Evolutionary conservation across 2,113 vertebrate species (phyloP), one percentile per base, ranked within the genome.

Genomic region (Girardinichthys multiradiatus): DNA sequence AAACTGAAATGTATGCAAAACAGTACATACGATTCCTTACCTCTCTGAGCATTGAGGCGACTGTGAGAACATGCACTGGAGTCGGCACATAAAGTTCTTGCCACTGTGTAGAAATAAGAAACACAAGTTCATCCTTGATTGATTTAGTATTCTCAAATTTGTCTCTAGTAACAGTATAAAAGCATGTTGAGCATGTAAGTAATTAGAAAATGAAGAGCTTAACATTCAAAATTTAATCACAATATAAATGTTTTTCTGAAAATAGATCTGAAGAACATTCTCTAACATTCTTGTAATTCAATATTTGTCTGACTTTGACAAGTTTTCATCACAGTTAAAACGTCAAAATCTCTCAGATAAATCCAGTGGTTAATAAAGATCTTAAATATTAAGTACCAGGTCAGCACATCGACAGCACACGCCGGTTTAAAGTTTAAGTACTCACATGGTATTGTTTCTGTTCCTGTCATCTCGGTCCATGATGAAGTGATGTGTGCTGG

Each of bases 361-460:
- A 33, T 54, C 24, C 13, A 19, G 48, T 37, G 21, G 48, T 30
- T 11, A 30, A 75, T 11, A 39, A 29, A 31, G 39, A 31, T 48
- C 21, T 12, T 26, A 62, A n/a, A 24, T 24, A 19, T 19, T 12
- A 51, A 31, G 29, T 6, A 45, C 15, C 27, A 26, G 68, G 69
- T 62, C 57, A 48, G 39, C 24, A 37, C 17, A 11, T 72, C 24
- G 54, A 2, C 3, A 3, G 15, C 27, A 72, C 74, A 66, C 1
- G 10, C 51, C 2, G 1, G 26, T 29, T 51, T 10, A 39, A 59
- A 57, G 27, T 37, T 9, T 60, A 65, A 59, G 58, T 62, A 94
- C 94, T 95, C 91, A 95, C 94, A 94, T 86, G 82, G 87, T 93
- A 82, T 87, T 91, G 90, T 89, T 93, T 78, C 93, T 95, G 86